These are phyloP conservation scores for Dipodomys ordii DNA, from an alignment of 2,113 vertebrate genomes.

Conservation along the genomic window DNA sequence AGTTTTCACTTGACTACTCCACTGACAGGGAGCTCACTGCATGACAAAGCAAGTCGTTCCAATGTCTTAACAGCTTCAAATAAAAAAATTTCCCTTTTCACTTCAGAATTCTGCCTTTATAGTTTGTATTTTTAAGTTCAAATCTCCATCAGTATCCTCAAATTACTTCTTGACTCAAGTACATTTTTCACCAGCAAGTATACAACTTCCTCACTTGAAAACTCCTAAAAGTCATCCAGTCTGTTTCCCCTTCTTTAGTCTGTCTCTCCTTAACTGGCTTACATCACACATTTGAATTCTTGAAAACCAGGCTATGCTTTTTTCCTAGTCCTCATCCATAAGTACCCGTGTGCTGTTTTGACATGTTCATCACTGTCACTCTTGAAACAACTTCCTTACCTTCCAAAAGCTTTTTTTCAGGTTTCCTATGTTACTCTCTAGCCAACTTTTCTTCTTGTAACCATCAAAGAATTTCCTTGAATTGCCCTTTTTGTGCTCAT, in stretches of 20 bases:
- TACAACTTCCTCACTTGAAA: constrained; percentile 42
- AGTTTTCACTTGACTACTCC: constrained; percentile 14
- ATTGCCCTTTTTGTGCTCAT: background rate
- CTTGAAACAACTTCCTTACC: constrained; percentile 41
- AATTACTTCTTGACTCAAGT: constrained; percentile 18
- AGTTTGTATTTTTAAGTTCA: constrained; percentile 24
- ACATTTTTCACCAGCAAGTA: constrained; percentile 53
- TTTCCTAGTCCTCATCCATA: constrained; percentile 16
- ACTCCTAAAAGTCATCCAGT: constrained; percentile 50
- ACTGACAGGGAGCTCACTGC: constrained; percentile 26
- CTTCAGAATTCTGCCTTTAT: constrained; percentile 27
- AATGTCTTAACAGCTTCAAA: constrained; percentile 59
- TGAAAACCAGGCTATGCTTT: constrained; percentile 10
- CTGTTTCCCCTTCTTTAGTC: background rate
- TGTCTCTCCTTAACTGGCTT: constrained; percentile 28
- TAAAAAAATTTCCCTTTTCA: constrained; percentile 30
- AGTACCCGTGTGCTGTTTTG: constrained; percentile 1
- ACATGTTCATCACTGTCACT: constrained; percentile 9
- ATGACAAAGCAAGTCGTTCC: constrained; percentile 27
- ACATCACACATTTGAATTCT: background rate
- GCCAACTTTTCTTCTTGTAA: constrained; percentile 30
- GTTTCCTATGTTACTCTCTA: background rate
- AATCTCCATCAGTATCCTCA: constrained; percentile 41
- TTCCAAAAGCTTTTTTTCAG: constrained; percentile 37
- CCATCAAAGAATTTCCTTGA: constrained; percentile 30